These are phyloP conservation scores for Hydrochoerus hydrochaeris DNA, from an alignment of 2,113 vertebrate genomes.

Conservation along the genomic window DNA sequence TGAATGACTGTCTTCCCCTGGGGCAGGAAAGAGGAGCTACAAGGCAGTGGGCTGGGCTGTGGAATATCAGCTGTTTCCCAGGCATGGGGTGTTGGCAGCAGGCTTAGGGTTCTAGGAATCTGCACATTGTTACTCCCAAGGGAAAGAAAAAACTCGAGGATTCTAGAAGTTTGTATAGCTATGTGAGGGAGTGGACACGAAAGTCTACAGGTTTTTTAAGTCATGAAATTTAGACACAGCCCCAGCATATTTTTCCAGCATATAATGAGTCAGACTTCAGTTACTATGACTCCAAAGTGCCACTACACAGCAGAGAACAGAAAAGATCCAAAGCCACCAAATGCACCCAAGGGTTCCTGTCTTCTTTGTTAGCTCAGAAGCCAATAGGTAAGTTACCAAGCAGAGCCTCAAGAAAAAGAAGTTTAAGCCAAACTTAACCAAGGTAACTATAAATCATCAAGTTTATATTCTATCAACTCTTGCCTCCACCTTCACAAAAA, in stretches of 20 bases:
- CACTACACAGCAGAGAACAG: background rate
- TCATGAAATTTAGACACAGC: background rate
- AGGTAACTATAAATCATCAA: background rate
- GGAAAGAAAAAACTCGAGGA: background rate
- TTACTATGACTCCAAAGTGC: accelerated
- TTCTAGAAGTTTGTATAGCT: background rate
- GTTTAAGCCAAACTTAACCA: background rate
- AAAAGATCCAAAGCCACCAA: background rate
- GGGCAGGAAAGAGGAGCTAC: background rate
- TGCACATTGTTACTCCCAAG: background rate
- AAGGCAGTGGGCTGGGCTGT: background rate
- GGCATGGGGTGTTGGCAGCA: background rate
- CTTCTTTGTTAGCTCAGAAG: background rate
- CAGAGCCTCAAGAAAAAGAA: background rate
- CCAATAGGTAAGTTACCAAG: accelerated
- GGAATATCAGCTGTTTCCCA: background rate
- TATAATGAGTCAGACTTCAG: background rate
- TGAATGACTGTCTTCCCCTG: background rate
- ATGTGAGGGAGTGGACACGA: background rate
- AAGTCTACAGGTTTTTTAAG: too few species aligned
- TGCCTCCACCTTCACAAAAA: background rate
- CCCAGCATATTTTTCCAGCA: background rate
- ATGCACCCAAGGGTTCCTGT: background rate
- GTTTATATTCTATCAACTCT: background rate
- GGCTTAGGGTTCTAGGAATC: background rate